Conservation (phyloP, 2,888 invertebrate species). For the Diachrysia chrysitis region DNA sequence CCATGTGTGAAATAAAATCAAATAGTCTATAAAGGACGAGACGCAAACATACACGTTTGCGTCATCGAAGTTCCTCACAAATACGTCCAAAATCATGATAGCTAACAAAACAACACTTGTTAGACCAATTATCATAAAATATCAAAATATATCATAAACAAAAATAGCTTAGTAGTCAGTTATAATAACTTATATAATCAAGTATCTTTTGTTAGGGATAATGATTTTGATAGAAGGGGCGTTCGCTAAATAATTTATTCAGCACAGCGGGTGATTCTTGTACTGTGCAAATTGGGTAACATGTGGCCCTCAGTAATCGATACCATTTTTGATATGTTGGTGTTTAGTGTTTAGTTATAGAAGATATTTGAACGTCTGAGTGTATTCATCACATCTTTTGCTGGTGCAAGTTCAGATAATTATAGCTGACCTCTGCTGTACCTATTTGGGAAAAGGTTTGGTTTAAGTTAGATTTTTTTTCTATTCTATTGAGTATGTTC, state of each 20-base stretch:
- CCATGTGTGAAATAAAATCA: too few species aligned
- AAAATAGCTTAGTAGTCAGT: conserved; percentile 66
- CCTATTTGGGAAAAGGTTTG: not conserved
- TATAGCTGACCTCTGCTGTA: not conserved
- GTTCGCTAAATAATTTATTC: conserved; percentile 80
- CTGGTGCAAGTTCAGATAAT: not conserved
- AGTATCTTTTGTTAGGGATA: conserved; percentile 79
- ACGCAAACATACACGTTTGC: too few species aligned
- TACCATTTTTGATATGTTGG: conserved; percentile 55
- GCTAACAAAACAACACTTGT: conserved; percentile 67
- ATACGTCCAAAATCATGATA: conserved; percentile 24
- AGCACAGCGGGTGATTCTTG: conserved; percentile 83
- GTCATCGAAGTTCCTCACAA: too few species aligned
- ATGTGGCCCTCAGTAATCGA: conserved; percentile 79
- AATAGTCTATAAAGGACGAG: too few species aligned
- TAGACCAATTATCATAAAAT: conserved; percentile 74
- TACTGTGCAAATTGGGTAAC: conserved; percentile 83
- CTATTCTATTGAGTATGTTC: too few species aligned
- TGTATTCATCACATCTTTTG: not conserved
- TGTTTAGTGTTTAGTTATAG: conserved; percentile 14
- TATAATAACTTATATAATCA: conserved; percentile 81
- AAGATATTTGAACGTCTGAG: not conserved
- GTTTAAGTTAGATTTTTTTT: too few species aligned
- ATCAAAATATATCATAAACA: conserved; percentile 62
- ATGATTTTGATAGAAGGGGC: conserved; percentile 81